phyloP scores from a whole-genome alignment of 2,113 vertebrate species.

The Coregonus clupeaformis region DNA sequence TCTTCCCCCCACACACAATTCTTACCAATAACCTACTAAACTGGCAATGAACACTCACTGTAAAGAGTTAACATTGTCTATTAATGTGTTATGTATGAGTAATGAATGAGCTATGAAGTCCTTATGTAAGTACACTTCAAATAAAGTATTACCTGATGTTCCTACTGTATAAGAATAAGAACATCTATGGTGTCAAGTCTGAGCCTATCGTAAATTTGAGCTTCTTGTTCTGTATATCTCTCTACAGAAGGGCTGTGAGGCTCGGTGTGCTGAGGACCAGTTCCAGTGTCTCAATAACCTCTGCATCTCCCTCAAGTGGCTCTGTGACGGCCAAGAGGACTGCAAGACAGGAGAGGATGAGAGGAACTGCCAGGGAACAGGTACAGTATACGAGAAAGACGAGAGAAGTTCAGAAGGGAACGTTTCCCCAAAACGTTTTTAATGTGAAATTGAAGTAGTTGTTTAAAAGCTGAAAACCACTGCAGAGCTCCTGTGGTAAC shows the following conservation, averaged over 20 bases:
- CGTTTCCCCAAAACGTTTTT: background rate
- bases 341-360: slow-evolving; percentile 95
- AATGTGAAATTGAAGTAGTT: background rate
- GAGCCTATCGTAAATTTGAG: background rate
- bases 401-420: background rate
- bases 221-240: background rate
- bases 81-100: background rate
- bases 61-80: background rate
- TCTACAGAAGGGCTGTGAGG: slow-evolving; percentile 90
- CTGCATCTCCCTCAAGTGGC: slow-evolving; percentile 90
- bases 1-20: background rate
- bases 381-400: slow-evolving; percentile 33
- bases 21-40: too few relatives aligned
- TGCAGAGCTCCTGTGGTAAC: background rate
- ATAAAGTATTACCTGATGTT: too few relatives aligned
- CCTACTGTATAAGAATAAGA: too few relatives aligned
- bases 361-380: slow-evolving; percentile 86
- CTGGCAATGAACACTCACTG: background rate
- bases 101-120: background rate
- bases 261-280: slow-evolving; percentile 88
- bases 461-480: background rate
- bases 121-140: too few relatives aligned
- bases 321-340: slow-evolving; percentile 93
- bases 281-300: slow-evolving; percentile 92
- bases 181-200: too few relatives aligned